These are phyloP conservation scores for Serranus cabrilla DNA, from an alignment of 2,797 vertebrate genomes.

Conservation along the genomic window DNA sequence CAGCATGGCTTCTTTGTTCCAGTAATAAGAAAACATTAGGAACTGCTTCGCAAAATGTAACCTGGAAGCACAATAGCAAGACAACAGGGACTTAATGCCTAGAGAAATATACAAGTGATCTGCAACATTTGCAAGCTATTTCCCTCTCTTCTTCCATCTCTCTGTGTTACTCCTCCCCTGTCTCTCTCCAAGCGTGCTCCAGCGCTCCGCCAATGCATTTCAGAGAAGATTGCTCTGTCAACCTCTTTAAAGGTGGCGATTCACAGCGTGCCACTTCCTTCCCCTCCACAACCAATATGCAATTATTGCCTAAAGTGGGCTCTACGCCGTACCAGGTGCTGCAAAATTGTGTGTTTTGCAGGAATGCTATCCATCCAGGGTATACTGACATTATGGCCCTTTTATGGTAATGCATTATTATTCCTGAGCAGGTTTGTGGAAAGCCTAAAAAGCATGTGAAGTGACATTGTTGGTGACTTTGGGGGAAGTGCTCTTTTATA, in stretches of 20 bases:
- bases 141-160: constrained; percentile 11
- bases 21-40: constrained; percentile 14
- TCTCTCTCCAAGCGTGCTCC: constrained; percentile 31
- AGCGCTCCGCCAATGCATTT: constrained; percentile 53
- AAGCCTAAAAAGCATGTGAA: constrained; percentile 18
- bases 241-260: constrained; percentile 68
- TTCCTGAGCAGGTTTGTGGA: constrained; percentile 16
- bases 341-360: constrained; percentile 59
- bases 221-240: constrained; percentile 71
- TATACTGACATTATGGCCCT: constrained; percentile 49
- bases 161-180: background rate
- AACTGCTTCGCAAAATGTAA: constrained; percentile 19
- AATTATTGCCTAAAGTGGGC: constrained; percentile 68
- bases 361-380: constrained; percentile 47
- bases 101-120: constrained; percentile 50
- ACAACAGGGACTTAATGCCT: constrained; percentile 35
- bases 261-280: constrained; percentile 67
- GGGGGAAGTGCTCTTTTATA: background rate
- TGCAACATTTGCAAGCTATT: constrained; percentile 36
- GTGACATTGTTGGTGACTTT: constrained; percentile 24
- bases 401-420: constrained; percentile 31
- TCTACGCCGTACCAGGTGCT: constrained; percentile 54
- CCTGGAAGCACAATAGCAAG: constrained; percentile 29
- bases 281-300: constrained; percentile 68
- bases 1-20: background rate